A percentile compares a stretch with the other conserved stretches of the same genome.
phyloP scores from a whole-genome alignment of 2,113 vertebrate genomes.

The Chauna torquata region DNA sequence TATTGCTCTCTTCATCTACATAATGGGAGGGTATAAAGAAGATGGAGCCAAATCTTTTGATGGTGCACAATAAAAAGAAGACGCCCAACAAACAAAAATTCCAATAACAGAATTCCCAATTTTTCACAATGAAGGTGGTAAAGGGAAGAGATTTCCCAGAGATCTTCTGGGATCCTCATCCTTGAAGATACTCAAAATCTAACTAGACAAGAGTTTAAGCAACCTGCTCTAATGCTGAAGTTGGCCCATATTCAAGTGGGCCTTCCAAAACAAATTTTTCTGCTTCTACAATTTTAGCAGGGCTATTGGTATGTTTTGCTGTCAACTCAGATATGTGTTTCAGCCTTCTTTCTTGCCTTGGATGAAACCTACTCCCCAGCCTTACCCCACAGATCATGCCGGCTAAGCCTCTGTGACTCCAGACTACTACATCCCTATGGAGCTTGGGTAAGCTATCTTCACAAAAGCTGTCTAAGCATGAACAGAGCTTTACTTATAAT shows the following conservation, averaged over 20 bases:
- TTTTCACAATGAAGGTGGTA: neutral
- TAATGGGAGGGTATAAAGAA: neutral
- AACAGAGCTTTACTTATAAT: neutral
- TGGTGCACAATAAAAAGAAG: neutral
- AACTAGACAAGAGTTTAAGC: neutral
- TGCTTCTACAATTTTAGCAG: neutral
- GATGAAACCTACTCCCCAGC: neutral
- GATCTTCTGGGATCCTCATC: neutral
- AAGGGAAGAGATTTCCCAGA: neutral
- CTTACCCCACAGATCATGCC: neutral
- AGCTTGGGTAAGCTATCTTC: neutral
- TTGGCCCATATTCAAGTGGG: rapidly evolving
- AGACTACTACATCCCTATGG: neutral
- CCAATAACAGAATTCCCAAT: neutral
- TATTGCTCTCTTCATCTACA: neutral
- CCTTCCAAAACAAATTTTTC: neutral
- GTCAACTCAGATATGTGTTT: neutral
- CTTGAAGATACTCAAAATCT: neutral
- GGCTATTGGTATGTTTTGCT: neutral
- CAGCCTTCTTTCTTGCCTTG: neutral
- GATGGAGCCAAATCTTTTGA: neutral
- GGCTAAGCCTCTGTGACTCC: neutral
- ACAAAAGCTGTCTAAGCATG: neutral
- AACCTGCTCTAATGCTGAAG: neutral
- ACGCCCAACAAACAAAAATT: neutral